Percentiles rank a stretch among this genome's conserved stretches.
phyloP scores from a whole-genome alignment of 2,113 vertebrate genomes.

The Stictonetta naevosa region DNA sequence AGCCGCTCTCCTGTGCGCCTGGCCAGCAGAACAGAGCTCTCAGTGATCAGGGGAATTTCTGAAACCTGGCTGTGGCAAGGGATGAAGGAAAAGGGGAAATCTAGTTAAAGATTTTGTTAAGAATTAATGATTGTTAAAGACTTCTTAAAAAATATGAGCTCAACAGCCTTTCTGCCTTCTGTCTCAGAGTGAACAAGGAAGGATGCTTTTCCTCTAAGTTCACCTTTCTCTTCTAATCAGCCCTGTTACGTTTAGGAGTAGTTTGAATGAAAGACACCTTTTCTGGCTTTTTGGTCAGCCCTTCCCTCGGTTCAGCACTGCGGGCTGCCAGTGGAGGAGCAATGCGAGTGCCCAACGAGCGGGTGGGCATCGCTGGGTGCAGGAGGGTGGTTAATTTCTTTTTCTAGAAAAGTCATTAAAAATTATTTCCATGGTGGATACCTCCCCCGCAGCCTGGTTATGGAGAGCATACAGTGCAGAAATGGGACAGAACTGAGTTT shows the following conservation, averaged over 20 bases:
- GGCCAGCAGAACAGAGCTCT: not conserved
- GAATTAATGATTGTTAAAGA: not conserved
- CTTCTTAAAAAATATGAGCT: not conserved
- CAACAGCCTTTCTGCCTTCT: not conserved
- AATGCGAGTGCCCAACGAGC: accelerated
- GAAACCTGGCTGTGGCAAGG: not conserved
- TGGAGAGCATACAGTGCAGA: not conserved
- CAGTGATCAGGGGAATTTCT: not conserved
- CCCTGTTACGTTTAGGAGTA: accelerated
- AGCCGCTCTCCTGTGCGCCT: not conserved
- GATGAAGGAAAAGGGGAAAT: not conserved
- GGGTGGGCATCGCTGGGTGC: not conserved
- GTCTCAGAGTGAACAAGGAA: not conserved
- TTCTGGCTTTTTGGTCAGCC: not conserved
- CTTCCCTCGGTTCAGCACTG: not conserved
- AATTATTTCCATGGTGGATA: not conserved
- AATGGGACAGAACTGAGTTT: conserved; percentile 29
- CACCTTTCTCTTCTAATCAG: not conserved
- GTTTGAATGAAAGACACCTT: not conserved
- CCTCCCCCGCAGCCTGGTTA: not conserved
- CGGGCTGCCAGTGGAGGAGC: not conserved
- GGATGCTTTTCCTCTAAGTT: accelerated
- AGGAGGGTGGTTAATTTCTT: not conserved
- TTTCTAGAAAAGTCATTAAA: not conserved
- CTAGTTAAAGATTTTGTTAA: not conserved